phyloP scores from a whole-genome alignment of 2,797 vertebrate genomes.

The Chromis chromis region DNA sequence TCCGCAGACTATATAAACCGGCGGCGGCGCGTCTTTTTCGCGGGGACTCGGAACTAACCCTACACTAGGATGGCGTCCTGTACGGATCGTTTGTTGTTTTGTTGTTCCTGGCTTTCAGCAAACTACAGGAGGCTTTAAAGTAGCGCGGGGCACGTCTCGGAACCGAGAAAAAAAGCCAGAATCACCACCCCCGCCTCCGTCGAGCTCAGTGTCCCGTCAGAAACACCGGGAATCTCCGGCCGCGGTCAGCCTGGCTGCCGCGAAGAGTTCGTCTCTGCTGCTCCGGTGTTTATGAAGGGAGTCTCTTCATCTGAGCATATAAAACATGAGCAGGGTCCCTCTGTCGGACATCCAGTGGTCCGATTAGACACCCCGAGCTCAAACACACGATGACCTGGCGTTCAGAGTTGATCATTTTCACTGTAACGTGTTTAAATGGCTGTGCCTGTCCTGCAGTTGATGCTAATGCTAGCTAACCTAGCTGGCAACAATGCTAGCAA shows the following conservation, averaged over 20 bases:
- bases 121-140: conserved; percentile 61
- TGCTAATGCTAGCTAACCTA: conserved; percentile 31
- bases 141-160: not conserved
- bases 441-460: not conserved
- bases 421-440: not conserved
- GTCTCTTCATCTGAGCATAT: conserved; percentile 63
- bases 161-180: conserved; percentile 70
- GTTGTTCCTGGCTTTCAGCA: conserved; percentile 71
- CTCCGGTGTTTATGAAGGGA: conserved; percentile 59
- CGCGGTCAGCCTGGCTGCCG: conserved; percentile 80
- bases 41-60: conserved; percentile 79
- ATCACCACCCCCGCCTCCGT: conserved; percentile 57
- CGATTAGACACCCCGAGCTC: conserved; percentile 58
- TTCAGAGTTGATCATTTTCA: not conserved
- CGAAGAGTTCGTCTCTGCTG: conserved; percentile 83
- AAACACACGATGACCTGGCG: conserved; percentile 52
- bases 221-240: conserved; percentile 43
- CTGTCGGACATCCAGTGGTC: conserved; percentile 43
- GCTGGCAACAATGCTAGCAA: not conserved
- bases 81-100: conserved; percentile 71
- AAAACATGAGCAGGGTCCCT: conserved; percentile 72
- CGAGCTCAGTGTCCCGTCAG: conserved; percentile 62
- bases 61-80: conserved; percentile 18
- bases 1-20: conserved; percentile 40
- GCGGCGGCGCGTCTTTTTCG: accelerated